phyloP scores from a whole-genome alignment of 2,797 vertebrate species.

The Xenopus petersii region DNA sequence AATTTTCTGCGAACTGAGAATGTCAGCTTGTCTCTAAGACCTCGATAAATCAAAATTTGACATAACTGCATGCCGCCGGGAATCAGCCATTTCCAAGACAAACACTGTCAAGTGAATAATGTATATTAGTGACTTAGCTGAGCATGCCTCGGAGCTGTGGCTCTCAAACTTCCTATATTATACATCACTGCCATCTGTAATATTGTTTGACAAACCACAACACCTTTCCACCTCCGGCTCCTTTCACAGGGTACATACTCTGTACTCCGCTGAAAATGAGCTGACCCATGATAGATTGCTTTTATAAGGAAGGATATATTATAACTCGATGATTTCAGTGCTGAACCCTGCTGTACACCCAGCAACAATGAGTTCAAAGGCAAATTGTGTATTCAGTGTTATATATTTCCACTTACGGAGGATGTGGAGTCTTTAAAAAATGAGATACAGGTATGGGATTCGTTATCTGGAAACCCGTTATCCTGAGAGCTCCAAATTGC shows the following conservation, averaged over 20 bases:
- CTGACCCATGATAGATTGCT: neutral
- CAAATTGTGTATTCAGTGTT: neutral
- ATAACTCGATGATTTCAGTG: too few species aligned
- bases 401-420: neutral
- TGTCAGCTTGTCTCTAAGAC: neutral
- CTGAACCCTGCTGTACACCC: too few species aligned
- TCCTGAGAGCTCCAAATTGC: too few species aligned
- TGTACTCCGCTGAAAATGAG: neutral
- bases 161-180: neutral
- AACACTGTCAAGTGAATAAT: constrained; percentile 1
- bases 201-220: neutral
- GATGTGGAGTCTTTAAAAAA: too few species aligned
- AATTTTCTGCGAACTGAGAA: neutral
- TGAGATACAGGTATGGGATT: too few species aligned
- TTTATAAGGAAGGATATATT: too few species aligned
- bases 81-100: neutral
- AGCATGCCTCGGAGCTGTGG: neutral
- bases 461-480: too few species aligned
- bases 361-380: neutral
- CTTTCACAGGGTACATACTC: neutral
- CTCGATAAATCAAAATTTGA: neutral
- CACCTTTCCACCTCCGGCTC: neutral
- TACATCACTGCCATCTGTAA: neutral
- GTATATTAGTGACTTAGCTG: neutral
- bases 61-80: neutral